phyloP scores from a whole-genome alignment of 2,797 vertebrate genomes.

The Sciaenops ocellatus region DNA sequence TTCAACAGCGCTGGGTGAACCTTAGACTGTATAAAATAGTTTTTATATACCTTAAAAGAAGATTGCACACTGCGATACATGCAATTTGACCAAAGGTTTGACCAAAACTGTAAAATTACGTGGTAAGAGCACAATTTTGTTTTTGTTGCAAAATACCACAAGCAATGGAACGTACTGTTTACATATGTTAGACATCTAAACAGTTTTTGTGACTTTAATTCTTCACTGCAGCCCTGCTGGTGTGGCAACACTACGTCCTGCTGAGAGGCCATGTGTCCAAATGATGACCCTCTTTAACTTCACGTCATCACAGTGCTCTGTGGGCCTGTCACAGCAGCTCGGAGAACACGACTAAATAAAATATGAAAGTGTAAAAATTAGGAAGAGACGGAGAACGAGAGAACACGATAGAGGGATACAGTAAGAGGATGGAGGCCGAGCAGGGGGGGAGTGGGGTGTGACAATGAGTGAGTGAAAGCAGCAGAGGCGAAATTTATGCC shows the following conservation, averaged over 20 bases:
- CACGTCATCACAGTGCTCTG: constrained; percentile 61
- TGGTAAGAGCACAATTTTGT: too few species aligned
- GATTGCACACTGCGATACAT: background rate
- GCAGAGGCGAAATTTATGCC: constrained; percentile 78
- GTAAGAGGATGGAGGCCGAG: constrained; percentile 22
- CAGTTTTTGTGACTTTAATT: constrained; percentile 14
- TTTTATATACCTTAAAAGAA: background rate
- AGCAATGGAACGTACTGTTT: background rate
- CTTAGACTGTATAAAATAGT: background rate
- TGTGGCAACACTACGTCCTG: constrained; percentile 5
- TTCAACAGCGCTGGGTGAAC: background rate
- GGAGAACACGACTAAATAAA: constrained; percentile 9
- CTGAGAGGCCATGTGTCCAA: constrained; percentile 57
- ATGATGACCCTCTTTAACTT: constrained; percentile 54
- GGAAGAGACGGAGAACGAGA: constrained; percentile 19
- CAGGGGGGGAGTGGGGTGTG: constrained; percentile 15
- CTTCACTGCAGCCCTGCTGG: background rate
- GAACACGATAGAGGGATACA: constrained; percentile 10
- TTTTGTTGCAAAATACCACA: background rate
- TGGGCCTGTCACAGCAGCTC: constrained; percentile 22
- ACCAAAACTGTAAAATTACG: too few species aligned
- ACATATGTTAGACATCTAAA: too few species aligned
- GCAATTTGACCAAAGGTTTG: too few species aligned
- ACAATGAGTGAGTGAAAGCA: constrained; percentile 78
- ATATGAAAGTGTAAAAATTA: constrained; percentile 14